Conservation (phyloP, 2,888 invertebrate species). For the Cataglyphis rosenhaueri region DNA sequence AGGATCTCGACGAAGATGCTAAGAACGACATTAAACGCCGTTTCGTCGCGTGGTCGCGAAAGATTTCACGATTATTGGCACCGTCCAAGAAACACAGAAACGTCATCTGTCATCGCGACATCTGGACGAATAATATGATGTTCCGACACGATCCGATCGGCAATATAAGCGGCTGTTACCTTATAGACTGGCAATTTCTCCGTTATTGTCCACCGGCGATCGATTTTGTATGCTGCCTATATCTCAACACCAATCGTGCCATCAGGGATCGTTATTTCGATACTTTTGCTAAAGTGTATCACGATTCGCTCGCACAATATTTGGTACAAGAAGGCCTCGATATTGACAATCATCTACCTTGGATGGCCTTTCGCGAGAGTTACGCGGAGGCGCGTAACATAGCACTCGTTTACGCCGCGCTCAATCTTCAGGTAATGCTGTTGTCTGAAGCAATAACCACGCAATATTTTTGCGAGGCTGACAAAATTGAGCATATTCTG, state of each 20-base stretch:
- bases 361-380: constrained; percentile 64
- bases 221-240: constrained; percentile 75
- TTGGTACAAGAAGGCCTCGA: constrained; percentile 63
- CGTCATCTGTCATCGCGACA: constrained; percentile 80
- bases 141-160: constrained; percentile 69
- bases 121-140: constrained; percentile 81
- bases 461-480: constrained; percentile 61
- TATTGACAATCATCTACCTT: constrained; percentile 62
- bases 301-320: constrained; percentile 58
- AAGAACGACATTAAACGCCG: constrained; percentile 65
- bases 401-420: constrained; percentile 51
- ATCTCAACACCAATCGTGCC: constrained; percentile 73
- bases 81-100: constrained; percentile 67
- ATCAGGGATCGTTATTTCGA: constrained; percentile 71
- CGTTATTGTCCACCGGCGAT: constrained; percentile 76
- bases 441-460: constrained; percentile 46
- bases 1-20: constrained; percentile 58
- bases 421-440: constrained; percentile 70
- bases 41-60: constrained; percentile 55
- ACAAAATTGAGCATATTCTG: constrained; percentile 58
- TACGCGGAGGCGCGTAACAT: constrained; percentile 47
- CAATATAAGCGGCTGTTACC: constrained; percentile 69
- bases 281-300: constrained; percentile 71
- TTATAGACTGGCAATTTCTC: constrained; percentile 78
- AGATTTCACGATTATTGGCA: constrained; percentile 52